A percentile compares a stretch with the other conserved stretches of the same genome.
phyloP scores from a whole-genome alignment of 1,140 invertebrate species.

The Trypoxylus dichotomus region DNA sequence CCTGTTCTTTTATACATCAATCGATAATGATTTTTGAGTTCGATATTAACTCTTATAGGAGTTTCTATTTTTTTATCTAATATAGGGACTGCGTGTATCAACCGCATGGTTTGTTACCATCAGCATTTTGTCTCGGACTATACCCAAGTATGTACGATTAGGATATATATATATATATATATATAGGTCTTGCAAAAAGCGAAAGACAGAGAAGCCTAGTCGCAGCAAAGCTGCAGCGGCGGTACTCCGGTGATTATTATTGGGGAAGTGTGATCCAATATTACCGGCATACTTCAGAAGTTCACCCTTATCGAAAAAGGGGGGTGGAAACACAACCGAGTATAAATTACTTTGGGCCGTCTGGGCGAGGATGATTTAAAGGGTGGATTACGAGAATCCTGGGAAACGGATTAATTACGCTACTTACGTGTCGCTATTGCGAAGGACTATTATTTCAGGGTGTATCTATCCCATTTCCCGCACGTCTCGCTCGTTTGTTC shows the following conservation, averaged over 20 bases:
- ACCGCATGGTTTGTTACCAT: no score
- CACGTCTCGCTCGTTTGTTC: no score
- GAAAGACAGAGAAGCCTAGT: background rate
- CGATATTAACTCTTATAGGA: no score
- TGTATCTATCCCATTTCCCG: no score
- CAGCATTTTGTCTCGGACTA: no score
- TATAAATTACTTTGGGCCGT: background rate
- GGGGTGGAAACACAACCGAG: background rate
- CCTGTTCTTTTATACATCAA: no score
- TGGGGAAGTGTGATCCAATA: background rate
- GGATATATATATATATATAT: background rate
- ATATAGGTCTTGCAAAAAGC: background rate
- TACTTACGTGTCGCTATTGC: background rate
- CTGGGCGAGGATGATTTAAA: background rate
- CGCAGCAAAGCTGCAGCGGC: background rate
- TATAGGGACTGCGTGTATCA: no score
- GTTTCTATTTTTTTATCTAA: no score
- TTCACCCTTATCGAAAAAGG: background rate
- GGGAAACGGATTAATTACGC: background rate
- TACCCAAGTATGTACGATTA: no score
- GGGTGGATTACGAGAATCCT: background rate
- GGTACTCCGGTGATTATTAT: background rate
- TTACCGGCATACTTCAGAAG: background rate
- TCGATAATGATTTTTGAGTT: no score
- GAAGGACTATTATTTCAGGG: no score